Base-by-base conservation (phyloP, 2,888 invertebrate genomes). In the Harpagoxenus sublaevis region DNA sequence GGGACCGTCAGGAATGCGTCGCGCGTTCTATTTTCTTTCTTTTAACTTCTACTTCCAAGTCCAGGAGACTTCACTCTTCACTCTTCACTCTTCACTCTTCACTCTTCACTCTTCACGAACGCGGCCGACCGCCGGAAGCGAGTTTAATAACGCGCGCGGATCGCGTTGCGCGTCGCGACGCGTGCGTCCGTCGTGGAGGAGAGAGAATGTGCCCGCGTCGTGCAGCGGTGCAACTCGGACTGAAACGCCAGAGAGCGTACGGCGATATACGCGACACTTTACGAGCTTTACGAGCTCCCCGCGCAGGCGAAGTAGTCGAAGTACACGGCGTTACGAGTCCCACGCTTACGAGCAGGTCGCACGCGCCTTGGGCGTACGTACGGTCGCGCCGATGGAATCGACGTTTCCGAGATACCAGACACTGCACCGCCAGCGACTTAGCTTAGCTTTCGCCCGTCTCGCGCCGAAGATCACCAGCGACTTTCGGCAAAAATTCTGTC, bases 181-280 rank as follows among this genome's bases (percentile, higher is more conserved):
- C 15, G 45, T 9, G 12, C 31, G 42, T 39, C 51, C 51, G 10
- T 39, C 6, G 15, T 18, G 15, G 18, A 6, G 6, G 35, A 35
- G 28, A 10, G 10, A 18, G 62, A 3, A 2, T n/a, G 81, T 53
- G 66, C 1, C 79, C 77, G 79, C 86, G 62, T 85, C 45, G 85
- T 63, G 84, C 70, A 70, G 90, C 90, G 91, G 92, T 89, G 91
- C 85, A 90, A 92, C 90, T 92, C 89, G 90, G 92, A 94, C 94
- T 94, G 93, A 92, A 94, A 94, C 93, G 91, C 42, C 63, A n/a
- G 89, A 60, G 71, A 71, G 71, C 82, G 91, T 91, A 91, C 92
- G 89, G 48, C 63, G 31, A 12, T 92, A 92, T 91, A 92, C 92
- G 87, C 86, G 71, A 77, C 66, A 55, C 65, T 55, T 74, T 45